Percentiles rank a stretch among this genome's conserved stretches.
Evolutionary conservation across 2,888 invertebrate genomes (phyloP).

Genomic region (Perdita meconis): DNA sequence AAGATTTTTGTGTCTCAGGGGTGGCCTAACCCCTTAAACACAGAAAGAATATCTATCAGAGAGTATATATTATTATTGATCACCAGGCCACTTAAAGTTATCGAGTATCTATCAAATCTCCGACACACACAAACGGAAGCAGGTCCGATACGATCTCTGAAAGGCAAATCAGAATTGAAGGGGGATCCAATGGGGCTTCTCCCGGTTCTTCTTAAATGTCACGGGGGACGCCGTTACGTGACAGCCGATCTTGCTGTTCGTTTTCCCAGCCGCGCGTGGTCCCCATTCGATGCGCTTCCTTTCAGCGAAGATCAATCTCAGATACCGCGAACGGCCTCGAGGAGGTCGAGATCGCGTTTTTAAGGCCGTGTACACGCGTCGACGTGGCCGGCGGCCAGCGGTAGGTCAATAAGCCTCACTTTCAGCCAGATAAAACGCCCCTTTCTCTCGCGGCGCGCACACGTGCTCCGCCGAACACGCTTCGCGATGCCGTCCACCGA

Average conservation of each 20-base stretch:
- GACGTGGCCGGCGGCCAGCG: constrained; percentile 51
- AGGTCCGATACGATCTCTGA: no score
- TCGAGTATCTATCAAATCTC: no score
- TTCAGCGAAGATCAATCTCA: constrained; percentile 33
- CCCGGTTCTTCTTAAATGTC: background rate
- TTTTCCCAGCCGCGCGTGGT: background rate
- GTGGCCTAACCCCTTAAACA: no score
- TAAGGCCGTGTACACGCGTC: constrained; percentile 54
- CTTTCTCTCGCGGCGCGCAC: constrained; percentile 61
- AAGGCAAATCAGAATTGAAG: no score
- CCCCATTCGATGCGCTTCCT: constrained; percentile 1
- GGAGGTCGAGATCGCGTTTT: constrained; percentile 63
- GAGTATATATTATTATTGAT: no score
- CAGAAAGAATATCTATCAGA: no score
- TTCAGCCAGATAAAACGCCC: constrained; percentile 68
- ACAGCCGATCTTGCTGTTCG: background rate
- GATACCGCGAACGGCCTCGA: constrained; percentile 37
- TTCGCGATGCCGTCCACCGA: constrained; percentile 9
- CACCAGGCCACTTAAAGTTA: no score
- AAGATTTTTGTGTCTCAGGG: no score
- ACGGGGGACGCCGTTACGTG: constrained; percentile 14
- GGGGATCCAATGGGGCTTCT: background rate
- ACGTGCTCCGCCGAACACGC: constrained; percentile 22
- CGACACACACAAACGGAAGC: no score
- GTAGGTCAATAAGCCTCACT: constrained; percentile 69